These are phyloP conservation scores for Acrobasis repandana DNA, from an alignment of 2,888 invertebrate genomes.

Conservation along the genomic window DNA sequence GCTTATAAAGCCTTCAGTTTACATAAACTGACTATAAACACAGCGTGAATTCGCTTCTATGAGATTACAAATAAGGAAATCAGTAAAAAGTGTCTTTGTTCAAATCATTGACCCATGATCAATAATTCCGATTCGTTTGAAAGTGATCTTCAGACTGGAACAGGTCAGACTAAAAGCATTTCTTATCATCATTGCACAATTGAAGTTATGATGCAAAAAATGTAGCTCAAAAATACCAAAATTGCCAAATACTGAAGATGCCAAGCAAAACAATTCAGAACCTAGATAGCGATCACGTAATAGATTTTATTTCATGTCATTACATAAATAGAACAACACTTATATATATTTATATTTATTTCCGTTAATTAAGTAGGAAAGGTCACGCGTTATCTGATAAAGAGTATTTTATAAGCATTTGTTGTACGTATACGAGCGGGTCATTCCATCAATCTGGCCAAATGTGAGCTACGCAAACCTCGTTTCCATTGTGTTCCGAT, in stretches of 20 bases:
- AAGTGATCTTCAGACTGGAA: constrained; percentile 28
- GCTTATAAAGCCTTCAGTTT: neutral
- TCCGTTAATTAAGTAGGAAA: constrained; percentile 45
- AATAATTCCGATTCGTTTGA: constrained; percentile 30
- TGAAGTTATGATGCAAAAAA: neutral
- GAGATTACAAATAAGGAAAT: constrained; percentile 1
- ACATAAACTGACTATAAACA: neutral
- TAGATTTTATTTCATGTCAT: too few species aligned
- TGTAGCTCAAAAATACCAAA: neutral
- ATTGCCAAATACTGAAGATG: neutral
- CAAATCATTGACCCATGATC: constrained; percentile 35
- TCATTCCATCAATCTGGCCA: constrained; percentile 64
- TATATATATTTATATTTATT: constrained; percentile 39
- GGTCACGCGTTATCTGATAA: constrained; percentile 62
- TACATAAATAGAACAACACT: constrained; percentile 4
- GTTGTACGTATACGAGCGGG: constrained; percentile 57
- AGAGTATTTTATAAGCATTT: constrained; percentile 64
- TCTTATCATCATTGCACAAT: neutral
- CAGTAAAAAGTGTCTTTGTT: constrained; percentile 15
- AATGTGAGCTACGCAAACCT: constrained; percentile 54
- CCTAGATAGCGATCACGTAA: too few species aligned
- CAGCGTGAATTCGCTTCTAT: neutral
- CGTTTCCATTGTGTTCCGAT: constrained; percentile 51
- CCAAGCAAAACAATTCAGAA: neutral
- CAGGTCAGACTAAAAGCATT: neutral